Conservation (phyloP, 2,797 vertebrate genomes). For the Diplodus puntazzo region DNA sequence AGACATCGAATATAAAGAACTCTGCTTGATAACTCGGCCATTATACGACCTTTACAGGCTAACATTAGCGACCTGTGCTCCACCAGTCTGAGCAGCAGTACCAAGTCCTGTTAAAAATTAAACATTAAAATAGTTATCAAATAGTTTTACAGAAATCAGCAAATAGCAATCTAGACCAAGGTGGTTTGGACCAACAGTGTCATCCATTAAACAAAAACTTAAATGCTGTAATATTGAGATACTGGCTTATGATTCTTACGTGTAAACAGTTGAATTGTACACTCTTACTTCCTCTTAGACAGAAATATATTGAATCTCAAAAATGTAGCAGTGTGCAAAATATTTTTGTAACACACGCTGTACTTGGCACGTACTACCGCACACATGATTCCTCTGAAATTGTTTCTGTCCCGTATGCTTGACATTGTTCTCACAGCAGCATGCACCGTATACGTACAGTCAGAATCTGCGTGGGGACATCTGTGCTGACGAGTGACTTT, state of each 20-base stretch:
- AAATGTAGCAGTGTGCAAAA: background rate
- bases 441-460: background rate
- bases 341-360: background rate
- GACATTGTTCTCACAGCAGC: background rate
- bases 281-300: too few relatives aligned
- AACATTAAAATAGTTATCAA: too few relatives aligned
- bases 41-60: too few relatives aligned
- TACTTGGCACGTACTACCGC: background rate
- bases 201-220: too few relatives aligned
- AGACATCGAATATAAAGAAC: too few relatives aligned
- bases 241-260: background rate
- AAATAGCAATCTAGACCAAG: background rate
- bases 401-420: background rate
- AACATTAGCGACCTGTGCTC: too few relatives aligned
- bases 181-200: background rate
- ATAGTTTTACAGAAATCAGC: too few relatives aligned
- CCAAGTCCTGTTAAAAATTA: too few relatives aligned
- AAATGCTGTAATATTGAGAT: background rate
- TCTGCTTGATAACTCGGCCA: too few relatives aligned
- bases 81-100: too few relatives aligned
- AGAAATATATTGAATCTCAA: background rate
- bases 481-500: constrained; percentile 31
- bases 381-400: background rate
- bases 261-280: background rate
- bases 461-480: background rate